Base-by-base conservation (phyloP, 2,113 vertebrate species). In the Sitta europaea region DNA sequence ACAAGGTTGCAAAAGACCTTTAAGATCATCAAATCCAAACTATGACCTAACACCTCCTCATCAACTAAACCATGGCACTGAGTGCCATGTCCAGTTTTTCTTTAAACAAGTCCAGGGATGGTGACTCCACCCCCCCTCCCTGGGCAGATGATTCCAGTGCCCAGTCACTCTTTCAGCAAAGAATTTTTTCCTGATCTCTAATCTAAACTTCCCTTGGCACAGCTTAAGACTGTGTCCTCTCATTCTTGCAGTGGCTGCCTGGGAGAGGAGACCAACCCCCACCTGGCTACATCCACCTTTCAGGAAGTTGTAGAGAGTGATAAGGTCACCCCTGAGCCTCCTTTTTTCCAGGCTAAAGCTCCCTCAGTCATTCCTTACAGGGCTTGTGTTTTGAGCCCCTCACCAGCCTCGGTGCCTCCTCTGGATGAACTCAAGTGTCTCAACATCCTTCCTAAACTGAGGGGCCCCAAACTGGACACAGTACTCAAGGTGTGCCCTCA, bases 361-460 rank as follows among this genome's bases (percentile, higher is more conserved):
- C 25, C 42, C 25, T 36, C 54, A 45, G 71, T 1, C 2, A 0
- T 29, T 74, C 19, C 6, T 47, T 20, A 47, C 0, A 18, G 33
- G 14, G 2, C 0, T 47, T 13, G n/a, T n/a, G n/a, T n/a, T n/a
- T n/a, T n/a, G n/a, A n/a, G n/a, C n/a, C n/a, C n/a, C 19, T 58
- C 40, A 3, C 19, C 53, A 57, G 14, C 53, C 71, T 28, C 1
- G 18, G 12, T 43, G 38, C 24, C 53, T 72, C 23, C 31, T 57
- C 25, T 57, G 40, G 53, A 45, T 0, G 0, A 0, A 1, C 14
- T 35, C 11, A 12, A 28, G 40, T 0, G 0, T 74, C 42, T 23
- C 40, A 29, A 23, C 0, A 1, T 36, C 33, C 54, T 74, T 74
- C 33, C 53, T 5, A 17, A 57, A 45, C 24, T 35, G 40, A 57